Base-by-base conservation (phyloP, 2,113 vertebrate genomes). In the Hemicordylus capensis region DNA sequence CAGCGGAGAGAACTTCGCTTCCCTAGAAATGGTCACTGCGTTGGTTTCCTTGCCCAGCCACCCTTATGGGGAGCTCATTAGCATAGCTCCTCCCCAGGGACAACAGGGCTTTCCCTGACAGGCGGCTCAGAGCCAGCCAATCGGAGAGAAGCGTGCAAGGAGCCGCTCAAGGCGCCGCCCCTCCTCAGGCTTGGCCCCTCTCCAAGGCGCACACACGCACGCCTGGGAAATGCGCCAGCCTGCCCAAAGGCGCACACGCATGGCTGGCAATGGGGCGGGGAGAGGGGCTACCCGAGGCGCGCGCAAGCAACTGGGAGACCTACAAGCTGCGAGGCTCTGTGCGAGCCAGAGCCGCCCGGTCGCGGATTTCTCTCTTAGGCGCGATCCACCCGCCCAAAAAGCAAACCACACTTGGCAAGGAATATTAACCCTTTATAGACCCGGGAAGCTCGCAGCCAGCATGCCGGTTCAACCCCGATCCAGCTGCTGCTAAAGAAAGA, bases 71-170 rank as follows among this genome's bases (percentile, higher is more conserved):
- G 93, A 93, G 86, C 87, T 88, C 89, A 96, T 95, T 96, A 95
- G 93, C 95, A 93, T 96, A 96, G 88, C 96, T 95, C 96, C 96
- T 96, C 96, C 96, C 96, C 89, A 83, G 95, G 95, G 95, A 94
- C 80, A 93, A 93, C 84, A 90, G 85, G 4, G 89, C 91, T 85
- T 79, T 83, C 64, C 84, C 37, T 86, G 64, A 70, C 85, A 89
- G 86, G 89, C 92, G 69, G 86, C 6, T 88, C 88, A 58, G 77
- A 73, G 63, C 54, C 90, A 94, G 91, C 95, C 96, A 96, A 94
- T 96, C 89, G 91, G 89, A 86, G 91, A 69, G 83, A 8, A 84
- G 89, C 84, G 74, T 74, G 81, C 66, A 85, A n/a, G n/a, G 81
- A 8, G 61, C 24, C 7, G 11, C 42, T 4, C 75, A 61, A 15